Base-by-base conservation (phyloP, 1,140 invertebrate species). In the Oryctes rhinoceros region DNA sequence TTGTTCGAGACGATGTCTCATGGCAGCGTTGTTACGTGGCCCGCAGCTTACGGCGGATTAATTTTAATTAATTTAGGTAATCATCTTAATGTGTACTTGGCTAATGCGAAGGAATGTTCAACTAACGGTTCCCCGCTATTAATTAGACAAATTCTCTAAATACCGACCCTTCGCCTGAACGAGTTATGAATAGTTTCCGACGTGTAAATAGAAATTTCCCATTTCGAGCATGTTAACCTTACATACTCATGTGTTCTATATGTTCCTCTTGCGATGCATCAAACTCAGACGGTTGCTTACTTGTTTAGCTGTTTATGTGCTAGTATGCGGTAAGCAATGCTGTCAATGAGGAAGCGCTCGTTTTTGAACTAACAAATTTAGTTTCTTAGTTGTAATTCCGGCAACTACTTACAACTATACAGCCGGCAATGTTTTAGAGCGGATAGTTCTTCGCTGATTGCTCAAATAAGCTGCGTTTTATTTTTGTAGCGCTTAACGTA, bases 31-130 rank as follows among this genome's bases (percentile, higher is more conserved):
- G 20, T 20, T 71, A 24, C 35, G 18, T 24, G 24, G 9, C 6
- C 20, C 20, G 39, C 37, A 24, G 24, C 65, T 71, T 79, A 48
- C 71, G 78, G 37, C 37, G 35, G 78, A 79, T 82, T 78, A 67
- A 78, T 79, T 82, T 81, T 82, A 82, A 82, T 82, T 82, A 82
- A 82, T 82, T 82, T 80, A 67, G 79, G 81, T 81, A 81, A 82
- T 82, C 81, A 82, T 81, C 81, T 81, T 82, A 81, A 82, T 79
- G 78, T 74, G 76, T 81, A 78, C 62, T 81, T 78, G 65, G 37
- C 49, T 67, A 81, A 67, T 75, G 78, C 65, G 62, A 44, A 79
- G 78, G 65, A 79, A 79, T 79, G 78, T 65, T 79, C 15, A 59
- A 75, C 78, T 71, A 59, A 79, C 67, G 24, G 65, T 71, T 71